Evolutionary conservation across 2,797 vertebrate species (phyloP).

Genomic region (Neomorphus geoffroyi): DNA sequence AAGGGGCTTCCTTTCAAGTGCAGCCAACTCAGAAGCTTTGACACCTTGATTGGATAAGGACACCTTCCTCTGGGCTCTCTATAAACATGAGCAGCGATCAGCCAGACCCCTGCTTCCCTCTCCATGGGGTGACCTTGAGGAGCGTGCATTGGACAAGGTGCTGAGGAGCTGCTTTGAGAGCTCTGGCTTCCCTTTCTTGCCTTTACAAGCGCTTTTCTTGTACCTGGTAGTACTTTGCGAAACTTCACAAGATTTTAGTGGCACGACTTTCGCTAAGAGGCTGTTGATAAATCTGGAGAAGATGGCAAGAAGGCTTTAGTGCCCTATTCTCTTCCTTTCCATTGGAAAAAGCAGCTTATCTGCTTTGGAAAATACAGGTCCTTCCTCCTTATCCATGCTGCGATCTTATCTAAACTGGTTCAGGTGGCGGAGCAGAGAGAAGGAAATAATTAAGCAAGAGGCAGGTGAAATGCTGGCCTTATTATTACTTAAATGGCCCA

Average conservation of each 20-base stretch:
- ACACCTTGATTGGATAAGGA: background rate
- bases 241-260: constrained; percentile 8
- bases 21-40: background rate
- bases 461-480: constrained; percentile 66
- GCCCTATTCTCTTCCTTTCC: background rate
- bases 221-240: background rate
- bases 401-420: constrained; percentile 74
- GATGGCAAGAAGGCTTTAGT: background rate
- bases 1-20: background rate
- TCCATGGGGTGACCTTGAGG: background rate
- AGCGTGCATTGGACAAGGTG: accelerated
- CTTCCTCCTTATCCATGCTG: constrained; percentile 31
- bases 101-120: background rate
- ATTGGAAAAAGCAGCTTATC: constrained; percentile 28
- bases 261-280: background rate
- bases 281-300: constrained; percentile 20
- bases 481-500: constrained; percentile 70
- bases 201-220: constrained; percentile 20
- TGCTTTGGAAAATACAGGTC: constrained; percentile 10
- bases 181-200: background rate
- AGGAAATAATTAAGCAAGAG: constrained; percentile 71
- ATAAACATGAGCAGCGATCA: too few relatives aligned
- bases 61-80: background rate
- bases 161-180: background rate
- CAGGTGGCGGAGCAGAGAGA: constrained; percentile 61